phyloP scores from a whole-genome alignment of 2,888 invertebrate species.

The Caenorhabditis becei region DNA sequence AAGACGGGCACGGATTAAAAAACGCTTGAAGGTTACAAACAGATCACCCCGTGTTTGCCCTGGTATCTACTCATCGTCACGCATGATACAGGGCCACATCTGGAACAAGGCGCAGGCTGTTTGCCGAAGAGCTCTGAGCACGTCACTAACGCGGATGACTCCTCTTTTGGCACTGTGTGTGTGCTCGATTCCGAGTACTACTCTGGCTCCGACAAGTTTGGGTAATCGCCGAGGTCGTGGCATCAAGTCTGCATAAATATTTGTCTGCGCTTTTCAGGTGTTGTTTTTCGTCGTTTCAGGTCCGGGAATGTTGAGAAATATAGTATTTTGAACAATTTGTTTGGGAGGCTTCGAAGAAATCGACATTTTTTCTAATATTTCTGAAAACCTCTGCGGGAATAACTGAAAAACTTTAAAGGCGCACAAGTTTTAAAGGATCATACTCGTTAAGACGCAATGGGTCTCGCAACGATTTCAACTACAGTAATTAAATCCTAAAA shows the following conservation, averaged over 20 bases:
- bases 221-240: neutral
- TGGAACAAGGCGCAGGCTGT: slow-evolving; percentile 47
- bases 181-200: neutral
- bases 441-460: neutral
- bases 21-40: slow-evolving; percentile 48
- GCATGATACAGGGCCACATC: slow-evolving; percentile 45
- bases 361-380: too few relatives aligned
- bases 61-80: slow-evolving; percentile 16
- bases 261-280: neutral
- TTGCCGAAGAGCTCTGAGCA: slow-evolving; percentile 27
- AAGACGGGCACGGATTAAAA: slow-evolving; percentile 29
- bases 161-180: slow-evolving; percentile 25
- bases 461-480: slow-evolving; percentile 5
- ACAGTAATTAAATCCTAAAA: slow-evolving; percentile 30
- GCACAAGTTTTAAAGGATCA: slow-evolving; percentile 28
- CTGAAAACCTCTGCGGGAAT: too few relatives aligned
- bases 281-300: slow-evolving; percentile 17
- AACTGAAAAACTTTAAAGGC: slow-evolving; percentile 23
- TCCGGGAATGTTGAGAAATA: too few relatives aligned
- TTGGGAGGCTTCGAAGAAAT: too few relatives aligned
- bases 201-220: slow-evolving; percentile 16
- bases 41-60: slow-evolving; percentile 37
- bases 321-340: too few relatives aligned
- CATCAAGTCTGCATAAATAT: neutral
- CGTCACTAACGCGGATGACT: slow-evolving; percentile 32